Evolutionary conservation across 37 sponge, comb jelly and placozoan species (phyloP).

Genomic region (Agelas oroides): DNA sequence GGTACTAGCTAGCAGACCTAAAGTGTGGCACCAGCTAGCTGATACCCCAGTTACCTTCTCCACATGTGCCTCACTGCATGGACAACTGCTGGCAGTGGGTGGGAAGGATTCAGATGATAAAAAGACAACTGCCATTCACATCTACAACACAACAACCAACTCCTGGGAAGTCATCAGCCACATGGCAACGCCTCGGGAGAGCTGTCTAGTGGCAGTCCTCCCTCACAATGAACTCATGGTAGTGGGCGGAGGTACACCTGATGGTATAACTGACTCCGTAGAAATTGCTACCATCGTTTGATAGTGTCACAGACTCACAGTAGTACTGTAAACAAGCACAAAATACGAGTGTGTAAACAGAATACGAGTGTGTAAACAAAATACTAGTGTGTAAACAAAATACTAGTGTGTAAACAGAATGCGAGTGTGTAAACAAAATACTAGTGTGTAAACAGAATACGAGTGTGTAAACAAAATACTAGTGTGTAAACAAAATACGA

Average conservation of each 20-base stretch:
- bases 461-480: no score
- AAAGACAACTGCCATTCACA: neutral
- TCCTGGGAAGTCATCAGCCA: conserved; percentile 19
- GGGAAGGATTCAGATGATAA: neutral
- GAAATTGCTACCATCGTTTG: conserved; percentile 7
- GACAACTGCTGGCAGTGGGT: conserved; percentile 7
- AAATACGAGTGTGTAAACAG: no score
- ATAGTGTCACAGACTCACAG: neutral
- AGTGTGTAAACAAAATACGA: no score
- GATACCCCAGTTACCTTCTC: neutral
- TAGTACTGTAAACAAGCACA: no score
- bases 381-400: no score
- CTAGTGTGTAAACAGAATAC: no score
- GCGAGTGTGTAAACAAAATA: no score
- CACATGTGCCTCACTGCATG: neutral
- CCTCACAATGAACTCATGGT: conserved; percentile 7
- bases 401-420: no score
- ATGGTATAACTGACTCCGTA: neutral
- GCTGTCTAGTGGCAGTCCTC: neutral
- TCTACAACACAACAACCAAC: neutral
- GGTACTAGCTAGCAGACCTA: neutral
- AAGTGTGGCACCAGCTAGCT: neutral
- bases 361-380: no score
- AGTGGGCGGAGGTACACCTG: neutral
- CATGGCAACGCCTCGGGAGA: neutral